phyloP scores from a whole-genome alignment of 2,113 vertebrate species.

The Hiodon alosoides region DNA sequence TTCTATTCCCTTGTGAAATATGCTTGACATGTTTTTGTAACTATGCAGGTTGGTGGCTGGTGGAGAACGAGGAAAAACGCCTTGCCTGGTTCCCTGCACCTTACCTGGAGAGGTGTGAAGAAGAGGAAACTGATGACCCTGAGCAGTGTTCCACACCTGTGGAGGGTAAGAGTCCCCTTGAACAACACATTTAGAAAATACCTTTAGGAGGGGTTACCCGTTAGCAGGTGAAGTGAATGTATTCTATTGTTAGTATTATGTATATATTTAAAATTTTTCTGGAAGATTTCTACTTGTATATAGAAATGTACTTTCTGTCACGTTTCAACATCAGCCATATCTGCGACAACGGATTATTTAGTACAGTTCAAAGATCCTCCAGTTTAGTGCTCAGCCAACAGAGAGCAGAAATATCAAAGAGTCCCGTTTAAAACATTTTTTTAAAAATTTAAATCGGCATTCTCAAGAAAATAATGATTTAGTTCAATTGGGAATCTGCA shows the following conservation, averaged over 20 bases:
- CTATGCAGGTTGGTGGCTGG: constrained; percentile 88
- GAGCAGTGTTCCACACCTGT: constrained; percentile 6
- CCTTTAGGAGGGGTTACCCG: not conserved
- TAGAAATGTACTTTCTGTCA: too few relatives aligned
- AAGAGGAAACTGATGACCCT: constrained; percentile 21
- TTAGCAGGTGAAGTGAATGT: not conserved
- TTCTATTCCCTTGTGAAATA: fast-evolving
- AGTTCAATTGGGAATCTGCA: not conserved
- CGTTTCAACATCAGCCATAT: too few relatives aligned
- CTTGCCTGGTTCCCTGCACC: constrained; percentile 93
- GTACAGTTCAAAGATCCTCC: too few relatives aligned
- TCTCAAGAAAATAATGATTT: not conserved
- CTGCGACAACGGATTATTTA: too few relatives aligned
- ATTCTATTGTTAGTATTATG: not conserved
- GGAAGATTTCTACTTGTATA: too few relatives aligned
- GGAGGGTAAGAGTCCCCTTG: constrained; percentile 42
- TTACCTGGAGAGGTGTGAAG: constrained; percentile 63
- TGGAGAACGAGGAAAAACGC: constrained; percentile 71
- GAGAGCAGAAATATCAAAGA: too few relatives aligned
- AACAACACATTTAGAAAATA: not conserved
- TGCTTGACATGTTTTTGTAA: not conserved
- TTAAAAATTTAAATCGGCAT: too few relatives aligned
- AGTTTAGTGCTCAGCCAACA: too few relatives aligned
- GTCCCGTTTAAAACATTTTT: too few relatives aligned
- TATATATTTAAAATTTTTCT: not conserved